Evolutionary conservation across 2,797 vertebrate species (phyloP), one percentile per base, ranked within the genome.

Genomic region (Oophaga sylvatica): DNA sequence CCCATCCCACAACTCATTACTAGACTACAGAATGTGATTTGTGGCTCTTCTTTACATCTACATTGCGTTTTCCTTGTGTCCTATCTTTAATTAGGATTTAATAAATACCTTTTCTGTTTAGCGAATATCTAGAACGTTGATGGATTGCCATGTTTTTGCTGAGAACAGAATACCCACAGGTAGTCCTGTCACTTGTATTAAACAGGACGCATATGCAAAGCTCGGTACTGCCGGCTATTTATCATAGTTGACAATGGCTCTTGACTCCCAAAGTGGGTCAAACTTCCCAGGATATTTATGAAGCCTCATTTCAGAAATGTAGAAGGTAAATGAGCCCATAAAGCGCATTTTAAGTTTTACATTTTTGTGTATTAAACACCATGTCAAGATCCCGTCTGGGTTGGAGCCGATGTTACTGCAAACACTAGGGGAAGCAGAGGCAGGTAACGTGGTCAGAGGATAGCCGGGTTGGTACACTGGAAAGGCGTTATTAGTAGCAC

Each of bases 251-350:
- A 59, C 81, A 83, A n/a, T 41, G 56, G 68, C 81, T 83, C 22
- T 71, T 83, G 68, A 83, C 63, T 73, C 29, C 8, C 41, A 84
- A 84, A 84, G 68, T 84, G 82, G 82, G 82, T 83, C 81, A 83
- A 31, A 35, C 48, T 26, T 76, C 17, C 10, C 12, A 59, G 63
- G 26, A 71, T 57, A n/a, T 73, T 71, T 71, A 70, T 83, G 81
- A 83, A 83, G 67, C 67, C 65, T 82, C 53, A 6, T 70, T 83
- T 35, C n/a, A 31, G 41, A 56, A 67, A 13, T 67, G 45, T 17
- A 20, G 45, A 56, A 82, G 17, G 16, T 17, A 56, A 81, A 10
- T 53, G 20, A 35, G 67, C 53, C 29, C 45, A 56, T 26, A n/a
- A n/a, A 76, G 73, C 53, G 2, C 22, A 16, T 11, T 53, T 75